These are phyloP conservation scores for Gorsachius magnificus DNA, from an alignment of 2,797 vertebrate species.

Conservation along the genomic window DNA sequence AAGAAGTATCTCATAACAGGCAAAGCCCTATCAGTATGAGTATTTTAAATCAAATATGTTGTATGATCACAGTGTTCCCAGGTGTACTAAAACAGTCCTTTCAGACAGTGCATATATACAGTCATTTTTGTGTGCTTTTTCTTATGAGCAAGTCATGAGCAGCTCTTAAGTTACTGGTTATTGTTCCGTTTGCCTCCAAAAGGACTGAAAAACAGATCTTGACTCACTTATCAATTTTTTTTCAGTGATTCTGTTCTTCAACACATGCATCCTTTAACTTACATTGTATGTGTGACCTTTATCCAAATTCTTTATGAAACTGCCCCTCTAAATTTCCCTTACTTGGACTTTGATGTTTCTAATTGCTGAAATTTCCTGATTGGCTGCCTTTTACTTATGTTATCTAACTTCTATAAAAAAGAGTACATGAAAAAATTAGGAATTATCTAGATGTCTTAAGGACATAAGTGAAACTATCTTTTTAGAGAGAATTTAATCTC, in stretches of 20 bases:
- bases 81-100: neutral
- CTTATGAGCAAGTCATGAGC: neutral
- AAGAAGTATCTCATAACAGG: neutral
- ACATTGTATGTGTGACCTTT: neutral
- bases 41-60: neutral
- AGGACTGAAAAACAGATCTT: neutral
- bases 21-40: neutral
- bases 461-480: neutral
- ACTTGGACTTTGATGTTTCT: neutral
- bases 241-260: neutral
- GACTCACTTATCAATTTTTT: neutral
- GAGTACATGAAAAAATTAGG: neutral
- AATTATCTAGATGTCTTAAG: neutral
- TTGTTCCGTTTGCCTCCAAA: neutral
- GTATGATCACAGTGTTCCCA: neutral
- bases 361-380: neutral
- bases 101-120: neutral
- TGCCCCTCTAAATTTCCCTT: neutral
- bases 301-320: neutral
- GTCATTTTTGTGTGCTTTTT: neutral
- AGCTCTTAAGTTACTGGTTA: neutral
- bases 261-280: neutral
- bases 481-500: neutral
- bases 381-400: neutral
- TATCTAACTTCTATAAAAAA: neutral